These are phyloP conservation scores for Sisyra terminalis DNA, from an alignment of 2,888 invertebrate species.

Conservation along the genomic window DNA sequence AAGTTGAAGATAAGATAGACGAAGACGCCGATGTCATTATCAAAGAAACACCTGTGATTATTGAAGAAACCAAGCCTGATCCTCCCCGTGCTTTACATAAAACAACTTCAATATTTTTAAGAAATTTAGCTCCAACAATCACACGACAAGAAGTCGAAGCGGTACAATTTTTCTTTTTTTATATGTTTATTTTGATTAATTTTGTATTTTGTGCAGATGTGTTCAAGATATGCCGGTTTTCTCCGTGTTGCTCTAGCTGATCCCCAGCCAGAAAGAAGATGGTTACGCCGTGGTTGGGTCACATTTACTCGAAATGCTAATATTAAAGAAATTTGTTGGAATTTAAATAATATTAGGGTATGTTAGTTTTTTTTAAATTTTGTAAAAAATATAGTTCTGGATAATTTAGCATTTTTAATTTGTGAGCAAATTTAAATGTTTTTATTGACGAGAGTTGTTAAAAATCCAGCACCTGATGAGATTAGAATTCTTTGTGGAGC, in stretches of 20 bases:
- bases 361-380: conserved; percentile 15
- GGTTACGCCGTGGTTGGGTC: conserved; percentile 96
- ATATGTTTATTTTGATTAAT: background rate
- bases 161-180: conserved; percentile 29
- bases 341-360: conserved; percentile 84
- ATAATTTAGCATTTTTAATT: too few relatives aligned
- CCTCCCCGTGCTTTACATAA: conserved; percentile 69
- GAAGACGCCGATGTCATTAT: conserved; percentile 31
- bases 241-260: conserved; percentile 92
- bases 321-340: conserved; percentile 99
- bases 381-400: too few relatives aligned
- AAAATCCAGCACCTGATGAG: too few relatives aligned
- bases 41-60: conserved; percentile 26
- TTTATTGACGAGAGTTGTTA: background rate
- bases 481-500: too few relatives aligned
- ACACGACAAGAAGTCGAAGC: conserved; percentile 95
- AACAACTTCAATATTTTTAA: conserved; percentile 90
- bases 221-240: conserved; percentile 84
- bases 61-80: conserved; percentile 28
- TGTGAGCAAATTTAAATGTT: background rate
- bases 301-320: conserved; percentile 93
- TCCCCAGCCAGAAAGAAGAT: conserved; percentile 88
- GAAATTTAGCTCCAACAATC: conserved; percentile 90
- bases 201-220: conserved; percentile 39
- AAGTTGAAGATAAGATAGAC: conserved; percentile 18